A percentile compares a stretch with the other conserved stretches of the same genome.
phyloP scores from a whole-genome alignment of 2,797 vertebrate genomes.

The Leptodactylus fallax region DNA sequence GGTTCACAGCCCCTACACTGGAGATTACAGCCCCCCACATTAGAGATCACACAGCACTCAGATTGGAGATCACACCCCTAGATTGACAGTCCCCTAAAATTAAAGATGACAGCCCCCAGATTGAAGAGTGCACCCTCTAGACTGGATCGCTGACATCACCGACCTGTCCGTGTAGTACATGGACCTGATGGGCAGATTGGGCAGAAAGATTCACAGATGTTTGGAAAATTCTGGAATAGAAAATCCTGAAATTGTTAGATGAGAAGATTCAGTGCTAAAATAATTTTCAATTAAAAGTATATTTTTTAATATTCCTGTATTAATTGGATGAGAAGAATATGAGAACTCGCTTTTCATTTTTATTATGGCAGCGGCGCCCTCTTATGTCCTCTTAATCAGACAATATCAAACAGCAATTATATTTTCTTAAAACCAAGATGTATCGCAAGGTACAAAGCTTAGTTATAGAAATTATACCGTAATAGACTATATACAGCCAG shows the following conservation, averaged over 20 bases:
- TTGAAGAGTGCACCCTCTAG: too few species aligned
- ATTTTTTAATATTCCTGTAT: background rate
- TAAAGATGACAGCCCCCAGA: too few species aligned
- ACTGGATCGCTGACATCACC: too few species aligned
- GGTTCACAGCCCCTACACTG: too few species aligned
- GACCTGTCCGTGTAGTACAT: too few species aligned
- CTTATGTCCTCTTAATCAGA: background rate
- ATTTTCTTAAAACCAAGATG: background rate
- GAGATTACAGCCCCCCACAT: too few species aligned
- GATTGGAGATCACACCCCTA: too few species aligned
- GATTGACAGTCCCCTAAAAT: too few species aligned
- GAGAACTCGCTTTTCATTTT: background rate
- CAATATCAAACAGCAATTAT: background rate
- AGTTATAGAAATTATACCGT: background rate
- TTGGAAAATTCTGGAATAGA: background rate
- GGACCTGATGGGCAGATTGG: background rate
- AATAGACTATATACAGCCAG: background rate
- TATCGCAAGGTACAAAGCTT: background rate
- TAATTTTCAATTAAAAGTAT: background rate
- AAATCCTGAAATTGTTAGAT: too few species aligned
- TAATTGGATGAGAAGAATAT: constrained; percentile 12
- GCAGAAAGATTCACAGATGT: background rate
- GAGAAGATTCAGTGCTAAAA: background rate
- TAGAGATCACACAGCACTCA: too few species aligned
- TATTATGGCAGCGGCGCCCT: background rate